Conservation (phyloP, 2,888 invertebrate species). For the Atherix ibis region DNA sequence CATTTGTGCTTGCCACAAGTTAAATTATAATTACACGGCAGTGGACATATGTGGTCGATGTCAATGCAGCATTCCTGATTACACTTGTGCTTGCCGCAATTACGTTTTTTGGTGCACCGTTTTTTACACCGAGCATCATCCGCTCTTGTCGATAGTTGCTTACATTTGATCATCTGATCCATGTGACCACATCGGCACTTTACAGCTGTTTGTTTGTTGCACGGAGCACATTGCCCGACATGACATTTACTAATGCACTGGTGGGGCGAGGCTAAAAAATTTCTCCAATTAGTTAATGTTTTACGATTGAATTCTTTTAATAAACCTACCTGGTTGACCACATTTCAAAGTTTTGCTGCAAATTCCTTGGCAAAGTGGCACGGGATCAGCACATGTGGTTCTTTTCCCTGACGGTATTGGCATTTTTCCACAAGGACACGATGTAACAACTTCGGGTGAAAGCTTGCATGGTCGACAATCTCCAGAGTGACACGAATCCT, state of each 20-base stretch:
- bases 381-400: constrained; percentile 58
- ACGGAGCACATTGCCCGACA: constrained; percentile 59
- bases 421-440: constrained; percentile 65
- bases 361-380: constrained; percentile 62
- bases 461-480: constrained; percentile 47
- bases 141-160: constrained; percentile 48
- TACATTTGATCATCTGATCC: constrained; percentile 65
- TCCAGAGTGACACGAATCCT: constrained; percentile 49
- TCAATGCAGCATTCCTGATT: constrained; percentile 78
- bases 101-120: constrained; percentile 75
- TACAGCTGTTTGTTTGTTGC: constrained; percentile 55
- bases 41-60: constrained; percentile 69
- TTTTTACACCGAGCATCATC: constrained; percentile 73
- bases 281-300: too few relatives aligned
- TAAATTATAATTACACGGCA: constrained; percentile 65
- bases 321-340: constrained; percentile 42
- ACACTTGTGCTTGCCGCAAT: constrained; percentile 82
- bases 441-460: constrained; percentile 42
- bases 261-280: constrained; percentile 40
- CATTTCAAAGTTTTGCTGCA: constrained; percentile 51
- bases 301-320: too few relatives aligned
- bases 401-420: constrained; percentile 35
- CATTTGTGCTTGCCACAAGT: constrained; percentile 83
- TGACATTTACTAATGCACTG: constrained; percentile 47
- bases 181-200: constrained; percentile 77